phyloP scores from a whole-genome alignment of 2,113 vertebrate species.

The Perca fluviatilis region DNA sequence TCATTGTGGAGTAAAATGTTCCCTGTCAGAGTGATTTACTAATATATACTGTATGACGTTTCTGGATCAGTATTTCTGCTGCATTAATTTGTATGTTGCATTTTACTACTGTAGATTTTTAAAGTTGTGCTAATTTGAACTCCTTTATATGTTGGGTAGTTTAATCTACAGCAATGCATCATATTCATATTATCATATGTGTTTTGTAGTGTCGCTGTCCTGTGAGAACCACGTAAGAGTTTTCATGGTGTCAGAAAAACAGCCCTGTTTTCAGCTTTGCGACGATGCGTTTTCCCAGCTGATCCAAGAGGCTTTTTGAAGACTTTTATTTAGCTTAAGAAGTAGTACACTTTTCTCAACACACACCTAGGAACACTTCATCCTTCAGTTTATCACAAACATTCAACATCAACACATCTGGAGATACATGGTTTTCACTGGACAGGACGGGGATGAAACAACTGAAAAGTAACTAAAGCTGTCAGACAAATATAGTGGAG shows the following conservation, averaged over 20 bases:
- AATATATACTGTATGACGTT: not conserved
- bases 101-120: not conserved
- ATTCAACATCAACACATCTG: not conserved
- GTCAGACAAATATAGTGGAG: not conserved
- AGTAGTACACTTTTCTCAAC: not conserved
- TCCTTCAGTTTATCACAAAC: not conserved
- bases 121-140: not conserved
- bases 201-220: no score
- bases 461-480: not conserved
- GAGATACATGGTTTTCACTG: not conserved
- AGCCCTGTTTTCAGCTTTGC: no score
- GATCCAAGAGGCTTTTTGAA: not conserved
- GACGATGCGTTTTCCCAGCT: no score
- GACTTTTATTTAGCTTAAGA: not conserved
- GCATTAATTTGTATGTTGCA: not conserved
- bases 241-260: no score
- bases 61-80: not conserved
- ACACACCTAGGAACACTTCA: not conserved
- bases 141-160: not conserved
- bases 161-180: not conserved
- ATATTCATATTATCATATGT: not conserved
- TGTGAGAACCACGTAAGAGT: no score
- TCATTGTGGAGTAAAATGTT: not conserved
- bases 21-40: not conserved
- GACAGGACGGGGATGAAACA: not conserved